These are phyloP conservation scores for Lordiphosa clarofinis DNA, from an alignment of 1,140 invertebrate species.

Conservation along the genomic window DNA sequence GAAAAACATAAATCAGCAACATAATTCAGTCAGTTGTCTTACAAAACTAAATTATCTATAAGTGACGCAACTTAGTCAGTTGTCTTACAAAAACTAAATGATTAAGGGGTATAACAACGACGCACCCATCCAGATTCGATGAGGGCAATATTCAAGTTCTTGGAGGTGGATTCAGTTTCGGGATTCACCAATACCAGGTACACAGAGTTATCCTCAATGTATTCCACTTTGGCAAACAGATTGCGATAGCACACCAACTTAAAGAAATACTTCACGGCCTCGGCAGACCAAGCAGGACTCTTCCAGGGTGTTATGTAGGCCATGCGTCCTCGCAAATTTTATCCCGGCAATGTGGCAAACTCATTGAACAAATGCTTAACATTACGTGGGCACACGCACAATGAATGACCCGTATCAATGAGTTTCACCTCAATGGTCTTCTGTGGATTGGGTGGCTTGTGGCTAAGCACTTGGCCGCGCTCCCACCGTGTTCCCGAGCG, in stretches of 20 bases:
- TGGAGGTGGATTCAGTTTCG: not conserved
- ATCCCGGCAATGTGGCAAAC: slow-evolving; percentile 49
- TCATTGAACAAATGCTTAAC: slow-evolving; percentile 46
- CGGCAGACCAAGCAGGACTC: slow-evolving; percentile 26
- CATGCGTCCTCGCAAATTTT: slow-evolving; percentile 33
- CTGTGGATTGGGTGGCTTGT: slow-evolving; percentile 2
- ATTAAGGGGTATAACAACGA: slow-evolving; percentile 26
- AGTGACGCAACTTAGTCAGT: not conserved
- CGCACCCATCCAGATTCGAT: slow-evolving; percentile 49
- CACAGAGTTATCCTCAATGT: slow-evolving; percentile 16
- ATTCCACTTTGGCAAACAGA: slow-evolving; percentile 38
- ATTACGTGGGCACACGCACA: slow-evolving; percentile 20
- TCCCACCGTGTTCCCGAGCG: slow-evolving; percentile 34
- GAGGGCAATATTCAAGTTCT: slow-evolving; percentile 46
- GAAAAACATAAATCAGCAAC: too few species aligned
- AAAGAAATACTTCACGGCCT: slow-evolving; percentile 34
- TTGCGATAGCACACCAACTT: slow-evolving; percentile 27
- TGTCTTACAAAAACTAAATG: not conserved
- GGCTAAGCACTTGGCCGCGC: slow-evolving; percentile 43
- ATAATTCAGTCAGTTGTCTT: slow-evolving; percentile 78
- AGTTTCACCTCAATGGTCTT: slow-evolving; percentile 43
- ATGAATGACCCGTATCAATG: slow-evolving; percentile 56
- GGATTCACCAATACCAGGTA: slow-evolving; percentile 55
- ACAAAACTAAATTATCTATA: slow-evolving; percentile 8
- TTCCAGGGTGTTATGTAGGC: slow-evolving; percentile 34